Conservation (phyloP, 1,140 invertebrate genomes). For the Dolichoris vasculosae region DNA sequence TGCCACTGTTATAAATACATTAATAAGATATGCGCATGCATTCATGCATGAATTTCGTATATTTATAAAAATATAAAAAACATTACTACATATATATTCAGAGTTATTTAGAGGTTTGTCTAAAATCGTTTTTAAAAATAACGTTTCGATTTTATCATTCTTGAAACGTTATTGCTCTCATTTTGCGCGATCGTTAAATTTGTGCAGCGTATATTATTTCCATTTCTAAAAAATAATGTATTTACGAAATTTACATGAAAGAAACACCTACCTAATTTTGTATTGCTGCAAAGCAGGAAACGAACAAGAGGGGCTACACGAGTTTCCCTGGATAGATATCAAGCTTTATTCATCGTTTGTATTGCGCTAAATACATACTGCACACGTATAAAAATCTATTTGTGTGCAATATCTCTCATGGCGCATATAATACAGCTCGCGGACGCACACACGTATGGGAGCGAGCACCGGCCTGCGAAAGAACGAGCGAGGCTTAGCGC, state of each 20-base stretch:
- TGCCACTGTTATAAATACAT: too few relatives aligned
- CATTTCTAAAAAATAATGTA: not conserved
- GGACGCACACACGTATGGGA: slow-evolving; percentile 49
- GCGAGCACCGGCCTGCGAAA: not conserved
- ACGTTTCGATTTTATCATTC: too few relatives aligned
- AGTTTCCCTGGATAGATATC: slow-evolving; percentile 11
- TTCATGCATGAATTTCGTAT: too few relatives aligned
- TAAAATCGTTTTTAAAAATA: too few relatives aligned
- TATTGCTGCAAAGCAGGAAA: slow-evolving; percentile 10
- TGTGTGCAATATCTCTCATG: not conserved
- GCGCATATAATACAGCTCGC: slow-evolving; percentile 4
- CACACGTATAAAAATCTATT: not conserved
- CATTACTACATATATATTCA: too few relatives aligned
- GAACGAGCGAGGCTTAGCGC: slow-evolving; percentile 55
- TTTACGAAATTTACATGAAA: not conserved
- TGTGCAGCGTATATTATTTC: too few relatives aligned
- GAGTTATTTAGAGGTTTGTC: too few relatives aligned
- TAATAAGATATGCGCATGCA: too few relatives aligned
- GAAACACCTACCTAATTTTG: not conserved
- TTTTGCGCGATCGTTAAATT: too few relatives aligned
- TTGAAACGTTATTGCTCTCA: too few relatives aligned
- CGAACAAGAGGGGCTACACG: not conserved
- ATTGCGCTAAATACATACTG: not conserved
- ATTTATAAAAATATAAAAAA: too few relatives aligned
- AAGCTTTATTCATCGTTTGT: not conserved